phyloP scores from a whole-genome alignment of 2,113 vertebrate genomes.

The Serilophus lunatus region DNA sequence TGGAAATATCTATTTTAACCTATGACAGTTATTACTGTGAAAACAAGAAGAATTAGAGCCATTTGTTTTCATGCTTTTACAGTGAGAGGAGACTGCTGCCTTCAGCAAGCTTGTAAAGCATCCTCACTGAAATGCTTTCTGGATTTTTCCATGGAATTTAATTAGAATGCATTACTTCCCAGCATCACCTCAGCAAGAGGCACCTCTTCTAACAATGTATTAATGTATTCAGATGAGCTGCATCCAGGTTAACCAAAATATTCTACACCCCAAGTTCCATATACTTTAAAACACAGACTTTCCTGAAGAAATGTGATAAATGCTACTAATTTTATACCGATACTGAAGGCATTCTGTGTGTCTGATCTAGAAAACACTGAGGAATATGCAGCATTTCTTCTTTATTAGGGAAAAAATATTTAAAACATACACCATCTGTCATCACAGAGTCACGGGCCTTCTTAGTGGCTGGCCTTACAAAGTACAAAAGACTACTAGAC shows the following conservation, averaged over 20 bases:
- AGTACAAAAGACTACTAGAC: not conserved
- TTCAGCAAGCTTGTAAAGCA: not conserved
- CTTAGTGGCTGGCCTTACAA: not conserved
- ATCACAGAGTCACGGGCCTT: not conserved
- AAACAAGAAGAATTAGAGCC: conserved; percentile 13
- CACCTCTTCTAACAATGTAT: not conserved
- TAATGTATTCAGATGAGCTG: not conserved
- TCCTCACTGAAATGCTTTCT: not conserved
- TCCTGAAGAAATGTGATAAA: not conserved
- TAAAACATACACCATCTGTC: accelerated
- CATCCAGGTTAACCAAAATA: not conserved
- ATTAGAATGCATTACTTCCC: not conserved
- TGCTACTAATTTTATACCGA: not conserved
- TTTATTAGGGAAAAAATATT: not conserved
- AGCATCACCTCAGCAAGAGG: not conserved
- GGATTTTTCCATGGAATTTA: not conserved
- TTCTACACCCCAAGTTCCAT: accelerated
- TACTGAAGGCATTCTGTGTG: accelerated
- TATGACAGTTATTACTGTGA: conserved; percentile 23
- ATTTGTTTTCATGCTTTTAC: conserved; percentile 26
- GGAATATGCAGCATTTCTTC: not conserved
- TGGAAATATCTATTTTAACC: conserved; percentile 13
- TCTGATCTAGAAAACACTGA: not conserved
- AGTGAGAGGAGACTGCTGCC: not conserved
- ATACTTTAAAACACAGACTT: not conserved